Evolutionary conservation across 2,888 invertebrate genomes (phyloP).

Genomic region (Anthoptus insignis): DNA sequence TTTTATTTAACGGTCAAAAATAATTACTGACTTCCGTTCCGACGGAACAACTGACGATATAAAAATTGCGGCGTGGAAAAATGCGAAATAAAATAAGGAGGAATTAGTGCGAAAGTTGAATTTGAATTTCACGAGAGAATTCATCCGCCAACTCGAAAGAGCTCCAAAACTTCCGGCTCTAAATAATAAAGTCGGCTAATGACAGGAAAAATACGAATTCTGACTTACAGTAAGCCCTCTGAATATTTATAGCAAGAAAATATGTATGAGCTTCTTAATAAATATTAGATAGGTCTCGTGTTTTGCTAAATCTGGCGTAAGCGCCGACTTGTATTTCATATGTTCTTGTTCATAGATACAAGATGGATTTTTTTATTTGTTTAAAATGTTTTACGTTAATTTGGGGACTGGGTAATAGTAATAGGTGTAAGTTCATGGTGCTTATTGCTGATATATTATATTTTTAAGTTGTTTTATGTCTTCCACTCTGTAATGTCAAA

Average conservation of each 20-base stretch:
- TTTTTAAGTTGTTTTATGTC: too few species aligned
- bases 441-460: too few species aligned
- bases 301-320: background rate
- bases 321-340: background rate
- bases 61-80: background rate
- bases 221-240: constrained; percentile 45
- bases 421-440: too few species aligned
- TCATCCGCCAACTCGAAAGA: constrained; percentile 53
- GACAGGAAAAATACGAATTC: constrained; percentile 63
- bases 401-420: background rate
- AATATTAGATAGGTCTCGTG: constrained; percentile 14
- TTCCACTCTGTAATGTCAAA: too few species aligned
- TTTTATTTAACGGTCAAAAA: too few species aligned
- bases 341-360: background rate
- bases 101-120: constrained; percentile 62
- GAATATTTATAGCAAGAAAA: constrained; percentile 43
- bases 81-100: constrained; percentile 25
- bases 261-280: constrained; percentile 31
- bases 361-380: background rate
- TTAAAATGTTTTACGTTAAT: background rate
- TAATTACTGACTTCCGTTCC: too few species aligned
- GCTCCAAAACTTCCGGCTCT: constrained; percentile 56
- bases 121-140: constrained; percentile 66
- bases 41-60: background rate
- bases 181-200: constrained; percentile 70